Base-by-base conservation (phyloP, 2,888 invertebrate genomes). In the Drosophila macrospina region DNA sequence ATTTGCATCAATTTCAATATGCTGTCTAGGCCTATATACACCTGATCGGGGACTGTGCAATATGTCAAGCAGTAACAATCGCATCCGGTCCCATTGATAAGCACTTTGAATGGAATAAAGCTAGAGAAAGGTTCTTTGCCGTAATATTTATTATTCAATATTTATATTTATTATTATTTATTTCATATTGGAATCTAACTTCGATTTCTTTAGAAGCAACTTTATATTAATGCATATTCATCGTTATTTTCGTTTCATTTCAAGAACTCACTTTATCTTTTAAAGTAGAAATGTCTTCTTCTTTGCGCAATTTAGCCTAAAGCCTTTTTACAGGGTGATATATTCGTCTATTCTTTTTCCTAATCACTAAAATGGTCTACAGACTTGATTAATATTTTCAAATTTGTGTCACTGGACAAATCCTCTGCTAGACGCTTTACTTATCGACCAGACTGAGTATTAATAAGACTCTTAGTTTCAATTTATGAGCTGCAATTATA, bases 401-500 rank as follows among this genome's bases (percentile, higher is more conserved):
- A n/a, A 16, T 10, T 15, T 26, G 8, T 28, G 8, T 7, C 4
- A 13, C 24, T 42, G 16, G 30, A 32, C 42, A 41, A 54, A 20
- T 32, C 54, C 34, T 44, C 44, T 37, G 13, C 20, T n/a, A 10
- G 28, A 34, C n/a, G 10, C 1, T 37, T 1, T 11, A 39, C 28
- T 48, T 69, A 69, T 69, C 60, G 13, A 5, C 1, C 10, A 7
- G 52, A 34, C 34, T 20, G 39, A 39, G 30, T 24, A 30, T n/a
- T n/a, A 45, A 26, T 24, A 26, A 42, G 20, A 24, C 13, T n/a
- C 5, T 0, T 30, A 10, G 11, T 26, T 20, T 20, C 41, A 36
- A 56, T 71, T 56, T 71, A 71, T 51, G 30, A 41, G 48, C 44
- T 34, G 7, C 1, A 50, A 71, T 71, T 62, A 7, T n/a, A 7